Conservation (phyloP, 1,140 invertebrate genomes). For the Drosophila triauraria region DNA sequence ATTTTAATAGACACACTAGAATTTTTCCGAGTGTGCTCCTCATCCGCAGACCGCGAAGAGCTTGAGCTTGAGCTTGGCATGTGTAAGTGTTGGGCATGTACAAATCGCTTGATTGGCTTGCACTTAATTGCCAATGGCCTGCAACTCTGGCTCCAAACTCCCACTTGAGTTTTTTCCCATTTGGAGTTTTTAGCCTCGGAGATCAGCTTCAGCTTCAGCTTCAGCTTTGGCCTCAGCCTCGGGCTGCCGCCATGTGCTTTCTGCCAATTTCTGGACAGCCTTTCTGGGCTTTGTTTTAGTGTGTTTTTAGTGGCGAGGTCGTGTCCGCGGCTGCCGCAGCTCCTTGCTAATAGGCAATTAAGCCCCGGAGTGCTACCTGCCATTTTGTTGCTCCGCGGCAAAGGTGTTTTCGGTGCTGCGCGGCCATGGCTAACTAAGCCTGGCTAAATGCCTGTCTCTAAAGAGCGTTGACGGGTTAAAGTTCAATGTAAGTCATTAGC, state of each 20-base stretch:
- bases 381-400: slow-evolving; percentile 62
- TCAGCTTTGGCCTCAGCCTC: neutral
- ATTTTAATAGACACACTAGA: too few species aligned
- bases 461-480: slow-evolving; percentile 38
- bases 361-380: slow-evolving; percentile 74
- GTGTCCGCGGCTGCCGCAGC: slow-evolving; percentile 69
- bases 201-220: slow-evolving; percentile 14
- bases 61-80: slow-evolving; percentile 39
- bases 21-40: slow-evolving; percentile 6
- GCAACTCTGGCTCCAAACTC: slow-evolving; percentile 38
- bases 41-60: slow-evolving; percentile 24
- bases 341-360: slow-evolving; percentile 80
- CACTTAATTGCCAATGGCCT: slow-evolving; percentile 81
- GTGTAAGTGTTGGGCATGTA: slow-evolving; percentile 78
- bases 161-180: slow-evolving; percentile 34
- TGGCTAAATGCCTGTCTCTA: slow-evolving; percentile 56
- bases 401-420: slow-evolving; percentile 26
- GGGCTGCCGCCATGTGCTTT: slow-evolving; percentile 51
- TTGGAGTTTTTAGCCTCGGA: slow-evolving; percentile 19
- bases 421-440: slow-evolving; percentile 39
- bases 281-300: slow-evolving; percentile 38
- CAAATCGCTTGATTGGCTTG: slow-evolving; percentile 82
- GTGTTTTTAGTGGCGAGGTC: slow-evolving; percentile 59
- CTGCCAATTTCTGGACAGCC: slow-evolving; percentile 21
- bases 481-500: slow-evolving; percentile 64